Evolutionary conservation across 2,113 vertebrate species (phyloP).

Genomic region (Benitochromis conjunctus): DNA sequence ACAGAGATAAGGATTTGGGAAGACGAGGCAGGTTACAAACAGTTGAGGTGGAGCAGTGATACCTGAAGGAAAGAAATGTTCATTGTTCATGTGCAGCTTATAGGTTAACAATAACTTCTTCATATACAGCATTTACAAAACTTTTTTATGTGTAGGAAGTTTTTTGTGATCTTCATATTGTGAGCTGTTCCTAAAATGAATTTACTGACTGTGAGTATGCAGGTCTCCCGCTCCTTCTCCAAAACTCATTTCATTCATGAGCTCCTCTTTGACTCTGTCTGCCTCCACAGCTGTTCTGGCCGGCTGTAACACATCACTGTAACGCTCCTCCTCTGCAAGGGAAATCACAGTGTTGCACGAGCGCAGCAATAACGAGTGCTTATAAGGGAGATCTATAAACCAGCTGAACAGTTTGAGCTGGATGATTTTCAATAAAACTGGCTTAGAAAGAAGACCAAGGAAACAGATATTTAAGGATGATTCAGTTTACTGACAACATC

Average conservation of each 20-base stretch:
- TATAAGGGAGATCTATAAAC: not conserved
- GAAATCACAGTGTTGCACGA: not conserved
- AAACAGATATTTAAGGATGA: not conserved
- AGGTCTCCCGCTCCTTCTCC: not conserved
- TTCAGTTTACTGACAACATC: not conserved
- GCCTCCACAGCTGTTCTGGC: conserved; percentile 21
- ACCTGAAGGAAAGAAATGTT: not conserved
- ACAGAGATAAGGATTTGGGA: not conserved
- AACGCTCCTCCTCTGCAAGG: conserved; percentile 22
- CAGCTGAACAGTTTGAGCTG: not conserved
- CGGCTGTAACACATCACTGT: conserved; percentile 25
- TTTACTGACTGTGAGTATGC: conserved; percentile 11
- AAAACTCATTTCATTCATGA: not conserved
- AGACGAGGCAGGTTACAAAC: not conserved
- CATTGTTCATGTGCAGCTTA: not conserved
- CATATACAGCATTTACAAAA: not conserved
- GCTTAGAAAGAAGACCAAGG: not conserved
- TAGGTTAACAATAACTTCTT: not conserved
- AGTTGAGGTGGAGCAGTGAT: not conserved
- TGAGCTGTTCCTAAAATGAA: not conserved
- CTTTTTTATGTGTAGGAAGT: accelerated
- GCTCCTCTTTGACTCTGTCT: not conserved
- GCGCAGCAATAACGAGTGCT: not conserved
- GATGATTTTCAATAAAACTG: not conserved
- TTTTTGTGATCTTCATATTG: not conserved